These are phyloP conservation scores for Acleris emargana DNA, from an alignment of 2,888 invertebrate species.

Conservation along the genomic window DNA sequence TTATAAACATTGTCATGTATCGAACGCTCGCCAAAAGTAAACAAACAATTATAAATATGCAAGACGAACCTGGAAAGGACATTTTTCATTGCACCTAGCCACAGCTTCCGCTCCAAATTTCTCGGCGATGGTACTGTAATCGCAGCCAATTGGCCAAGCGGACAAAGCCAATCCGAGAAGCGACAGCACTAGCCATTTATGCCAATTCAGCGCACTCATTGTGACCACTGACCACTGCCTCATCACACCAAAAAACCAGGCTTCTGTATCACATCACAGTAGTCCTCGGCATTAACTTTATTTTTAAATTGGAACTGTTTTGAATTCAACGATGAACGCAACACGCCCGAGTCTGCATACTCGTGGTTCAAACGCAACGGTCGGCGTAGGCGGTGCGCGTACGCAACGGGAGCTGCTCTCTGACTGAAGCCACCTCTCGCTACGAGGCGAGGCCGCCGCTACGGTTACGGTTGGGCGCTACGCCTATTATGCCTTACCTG, in stretches of 20 bases:
- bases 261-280: slow-evolving; percentile 50
- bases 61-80: slow-evolving; percentile 77
- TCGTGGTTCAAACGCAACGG: slow-evolving; percentile 34
- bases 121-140: slow-evolving; percentile 81
- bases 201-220: slow-evolving; percentile 81
- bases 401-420: slow-evolving; percentile 71
- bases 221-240: slow-evolving; percentile 62
- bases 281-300: slow-evolving; percentile 6
- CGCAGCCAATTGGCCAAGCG: slow-evolving; percentile 81
- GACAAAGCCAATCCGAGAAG: slow-evolving; percentile 83
- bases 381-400: slow-evolving; percentile 57
- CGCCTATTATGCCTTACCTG: slow-evolving; percentile 59
- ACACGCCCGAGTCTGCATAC: slow-evolving; percentile 54
- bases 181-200: slow-evolving; percentile 81
- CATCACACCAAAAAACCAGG: slow-evolving; percentile 55
- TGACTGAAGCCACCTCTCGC: slow-evolving; percentile 62
- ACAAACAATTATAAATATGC: slow-evolving; percentile 29
- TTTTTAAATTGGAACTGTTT: background rate
- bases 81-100: slow-evolving; percentile 79
- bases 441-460: slow-evolving; percentile 51
- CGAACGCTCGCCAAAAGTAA: slow-evolving; percentile 1
- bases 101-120: slow-evolving; percentile 83
- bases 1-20: background rate
- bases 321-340: background rate
- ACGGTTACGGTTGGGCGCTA: slow-evolving; percentile 74